Conservation (phyloP, 2,797 vertebrate species). For the Sphenodon punctatus region DNA sequence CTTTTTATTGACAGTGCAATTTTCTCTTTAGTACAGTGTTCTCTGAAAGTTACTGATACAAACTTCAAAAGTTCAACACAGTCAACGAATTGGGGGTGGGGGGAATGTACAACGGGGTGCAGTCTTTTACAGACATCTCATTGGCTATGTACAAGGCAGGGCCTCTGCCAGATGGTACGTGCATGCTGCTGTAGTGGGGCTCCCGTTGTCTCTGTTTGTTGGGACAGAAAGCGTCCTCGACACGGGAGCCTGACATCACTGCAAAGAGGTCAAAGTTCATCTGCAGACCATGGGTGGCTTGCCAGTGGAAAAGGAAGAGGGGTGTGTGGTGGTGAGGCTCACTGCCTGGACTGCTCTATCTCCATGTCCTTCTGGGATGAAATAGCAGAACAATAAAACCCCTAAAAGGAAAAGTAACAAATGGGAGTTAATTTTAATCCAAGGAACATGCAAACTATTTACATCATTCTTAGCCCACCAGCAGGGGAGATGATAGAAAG, state of each 20-base stretch:
- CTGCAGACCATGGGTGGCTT: neutral
- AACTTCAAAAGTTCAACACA: constrained; percentile 80
- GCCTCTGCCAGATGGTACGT: constrained; percentile 17
- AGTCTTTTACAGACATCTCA: constrained; percentile 70
- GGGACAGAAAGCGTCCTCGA: neutral
- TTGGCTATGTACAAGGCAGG: constrained; percentile 65
- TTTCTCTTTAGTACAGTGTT: constrained; percentile 79
- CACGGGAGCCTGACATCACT: neutral
- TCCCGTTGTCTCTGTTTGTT: neutral
- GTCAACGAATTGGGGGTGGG: constrained; percentile 71
- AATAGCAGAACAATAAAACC: neutral
- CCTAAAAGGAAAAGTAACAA: constrained; percentile 38
- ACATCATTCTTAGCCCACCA: neutral
- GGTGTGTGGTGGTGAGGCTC: neutral
- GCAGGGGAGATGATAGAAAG: neutral
- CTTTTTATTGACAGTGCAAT: constrained; percentile 85
- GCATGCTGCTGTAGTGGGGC: neutral
- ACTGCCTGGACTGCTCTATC: neutral
- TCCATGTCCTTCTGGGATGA: neutral
- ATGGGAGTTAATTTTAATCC: neutral
- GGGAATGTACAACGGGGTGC: constrained; percentile 52
- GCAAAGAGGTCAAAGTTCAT: neutral
- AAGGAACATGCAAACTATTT: neutral
- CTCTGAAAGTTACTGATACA: constrained; percentile 80
- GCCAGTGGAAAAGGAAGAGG: neutral